Base-by-base conservation (phyloP, 2,888 invertebrate species). In the Caenorhabditis sp. region DNA sequence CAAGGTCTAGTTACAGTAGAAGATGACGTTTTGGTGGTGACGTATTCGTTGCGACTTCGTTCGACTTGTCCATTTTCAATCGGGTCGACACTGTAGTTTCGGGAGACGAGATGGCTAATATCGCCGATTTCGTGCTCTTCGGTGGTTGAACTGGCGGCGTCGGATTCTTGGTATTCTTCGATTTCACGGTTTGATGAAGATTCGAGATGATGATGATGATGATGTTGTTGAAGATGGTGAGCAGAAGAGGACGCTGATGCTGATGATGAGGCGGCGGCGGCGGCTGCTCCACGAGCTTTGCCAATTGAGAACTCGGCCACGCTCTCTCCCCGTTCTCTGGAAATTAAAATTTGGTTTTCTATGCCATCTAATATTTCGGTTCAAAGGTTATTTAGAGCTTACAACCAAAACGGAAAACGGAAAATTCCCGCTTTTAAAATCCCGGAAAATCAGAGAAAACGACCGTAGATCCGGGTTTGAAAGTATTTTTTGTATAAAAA, bases 281-380 rank as follows among this genome's bases (percentile, higher is more conserved):
- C 38, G 17, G 67, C 52, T 59, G 72, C 59, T 59, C 72, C 76
- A 20, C 70, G 70, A 8, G 75, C 79, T 58, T 76, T 71, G 12
- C 82, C 84, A 62, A 88, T 87, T 8, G 87, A 86, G 77, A 88
- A 85, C 59, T 86, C 87, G 23, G 82, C 84, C 14, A 86, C 80
- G 63, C 85, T 88, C 67, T 88, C 87, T 25, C 83, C 87, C 10
- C 85, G 77, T 59, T 88, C 88, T 50, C 73, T 68, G 64, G 0
- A 70, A 70, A 52, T 21, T 31, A 31, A 7, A 7, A 31, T 31
- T 31, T 31, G 10, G 31, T 7, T 71, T 25, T 43, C 59, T 20
- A 65, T 8, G 25, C 20, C 25, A 10, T 23, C 57, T 14, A 31
- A 27, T 4, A 38, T n/a, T 38, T 14, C 59, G n/a, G n/a, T n/a